These are phyloP conservation scores for Hiodon alosoides DNA, from an alignment of 2,113 vertebrate species.

Conservation along the genomic window DNA sequence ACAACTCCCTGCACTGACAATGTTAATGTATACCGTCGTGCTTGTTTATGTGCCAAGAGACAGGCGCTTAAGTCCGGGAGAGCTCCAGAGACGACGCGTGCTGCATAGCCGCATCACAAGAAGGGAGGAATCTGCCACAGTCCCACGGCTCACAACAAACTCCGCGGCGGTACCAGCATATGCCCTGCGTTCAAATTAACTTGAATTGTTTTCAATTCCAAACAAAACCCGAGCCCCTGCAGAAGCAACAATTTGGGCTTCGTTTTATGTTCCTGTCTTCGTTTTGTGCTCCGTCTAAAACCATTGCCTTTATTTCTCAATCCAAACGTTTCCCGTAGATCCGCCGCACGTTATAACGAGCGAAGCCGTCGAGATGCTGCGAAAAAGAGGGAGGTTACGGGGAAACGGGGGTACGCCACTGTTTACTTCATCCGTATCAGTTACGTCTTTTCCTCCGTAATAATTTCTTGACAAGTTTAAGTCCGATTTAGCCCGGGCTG, in stretches of 20 bases:
- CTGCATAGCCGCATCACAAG: slow-evolving; percentile 48
- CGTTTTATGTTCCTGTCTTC: background rate
- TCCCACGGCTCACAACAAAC: slow-evolving; percentile 36
- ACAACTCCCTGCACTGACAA: background rate
- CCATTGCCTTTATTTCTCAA: background rate
- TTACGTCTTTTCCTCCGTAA: background rate
- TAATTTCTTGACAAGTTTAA: background rate
- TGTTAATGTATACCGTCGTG: background rate
- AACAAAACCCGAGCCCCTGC: background rate
- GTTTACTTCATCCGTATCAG: slow-evolving; percentile 1
- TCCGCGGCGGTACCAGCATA: slow-evolving; percentile 23
- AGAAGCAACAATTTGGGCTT: background rate
- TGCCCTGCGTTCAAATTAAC: background rate
- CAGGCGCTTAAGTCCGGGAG: slow-evolving; percentile 50
- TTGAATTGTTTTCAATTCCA: background rate
- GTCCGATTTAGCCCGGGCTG: background rate
- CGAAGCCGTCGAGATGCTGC: background rate
- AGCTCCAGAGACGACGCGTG: slow-evolving; percentile 49
- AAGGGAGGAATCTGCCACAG: slow-evolving; percentile 19
- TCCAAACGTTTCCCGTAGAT: background rate
- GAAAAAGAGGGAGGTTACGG: background rate
- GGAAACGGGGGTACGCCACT: background rate
- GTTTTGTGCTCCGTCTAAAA: background rate
- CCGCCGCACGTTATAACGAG: background rate
- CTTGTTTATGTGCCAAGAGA: slow-evolving; percentile 11